Conservation (phyloP, 2,797 vertebrate species). For the Pseudochirops corinnae region DNA sequence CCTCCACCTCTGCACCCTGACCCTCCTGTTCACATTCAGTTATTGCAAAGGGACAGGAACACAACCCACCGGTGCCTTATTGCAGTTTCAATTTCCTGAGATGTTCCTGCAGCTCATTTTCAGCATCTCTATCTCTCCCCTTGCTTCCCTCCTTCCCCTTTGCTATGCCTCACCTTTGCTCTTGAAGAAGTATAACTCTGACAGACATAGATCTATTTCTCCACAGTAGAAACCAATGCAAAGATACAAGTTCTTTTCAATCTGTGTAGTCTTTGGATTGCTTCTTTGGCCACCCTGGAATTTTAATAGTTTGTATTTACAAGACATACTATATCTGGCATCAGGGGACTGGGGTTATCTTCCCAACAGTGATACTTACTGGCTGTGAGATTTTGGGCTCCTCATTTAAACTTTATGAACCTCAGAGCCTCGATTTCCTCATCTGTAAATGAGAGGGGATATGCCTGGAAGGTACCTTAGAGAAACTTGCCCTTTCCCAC, state of each 20-base stretch:
- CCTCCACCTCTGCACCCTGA: conserved; percentile 67
- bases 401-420: not conserved
- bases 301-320: not conserved
- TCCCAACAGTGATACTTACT: not conserved
- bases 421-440: not conserved
- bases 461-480: not conserved
- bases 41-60: conserved; percentile 64
- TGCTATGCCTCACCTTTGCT: not conserved
- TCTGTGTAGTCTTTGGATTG: not conserved
- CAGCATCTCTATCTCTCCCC: conserved; percentile 21
- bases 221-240: not conserved
- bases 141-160: not conserved
- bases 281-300: not conserved
- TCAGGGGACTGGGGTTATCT: not conserved
- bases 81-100: conserved; percentile 64
- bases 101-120: conserved; percentile 28
- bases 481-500: not conserved
- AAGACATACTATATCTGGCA: not conserved
- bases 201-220: conserved; percentile 36
- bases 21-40: conserved; percentile 61
- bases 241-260: conserved; percentile 4
- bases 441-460: not conserved
- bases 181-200: not conserved
- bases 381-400: not conserved
- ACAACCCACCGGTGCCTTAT: conserved; percentile 64